Conservation (phyloP, 37 sponge, comb jelly and placozoan genomes). For the Corticium candelabrum region DNA sequence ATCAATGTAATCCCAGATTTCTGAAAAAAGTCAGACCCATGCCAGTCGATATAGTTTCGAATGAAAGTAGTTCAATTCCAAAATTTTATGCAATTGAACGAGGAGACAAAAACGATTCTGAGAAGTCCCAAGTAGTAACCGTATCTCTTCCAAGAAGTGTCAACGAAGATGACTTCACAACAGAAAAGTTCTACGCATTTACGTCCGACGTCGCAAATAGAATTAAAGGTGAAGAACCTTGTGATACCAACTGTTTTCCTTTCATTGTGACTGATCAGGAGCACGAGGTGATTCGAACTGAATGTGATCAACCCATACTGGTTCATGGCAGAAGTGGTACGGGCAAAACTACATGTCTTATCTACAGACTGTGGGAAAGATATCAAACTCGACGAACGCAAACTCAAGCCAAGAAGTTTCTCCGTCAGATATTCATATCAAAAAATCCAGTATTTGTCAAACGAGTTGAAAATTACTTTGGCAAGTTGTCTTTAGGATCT, state of each 20-base stretch:
- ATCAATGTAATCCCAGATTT: no score
- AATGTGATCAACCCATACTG: conserved; percentile 23
- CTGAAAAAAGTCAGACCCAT: no score
- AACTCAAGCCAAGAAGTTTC: conserved; percentile 1
- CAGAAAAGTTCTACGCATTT: conserved; percentile 45
- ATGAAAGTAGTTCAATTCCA: no score
- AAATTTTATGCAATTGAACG: no score
- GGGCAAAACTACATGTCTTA: conserved; percentile 72
- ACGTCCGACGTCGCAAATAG: conserved; percentile 19
- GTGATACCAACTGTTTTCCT: conserved; percentile 29
- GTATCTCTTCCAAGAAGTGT: no score
- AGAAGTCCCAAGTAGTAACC: no score
- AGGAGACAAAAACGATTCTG: no score
- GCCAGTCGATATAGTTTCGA: no score
- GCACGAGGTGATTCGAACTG: conserved; percentile 46
- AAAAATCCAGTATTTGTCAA: conserved; percentile 62
- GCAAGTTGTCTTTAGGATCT: conserved; percentile 17
- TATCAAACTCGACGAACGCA: conserved; percentile 32
- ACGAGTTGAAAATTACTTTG: conserved; percentile 52
- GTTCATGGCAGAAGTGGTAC: conserved; percentile 76
- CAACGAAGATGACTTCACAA: no score
- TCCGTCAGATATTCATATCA: conserved; percentile 69
- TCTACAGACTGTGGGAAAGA: conserved; percentile 47
- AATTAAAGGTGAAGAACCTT: background rate
- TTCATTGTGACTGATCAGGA: conserved; percentile 51